Evolutionary conservation across 1,140 invertebrate species (phyloP).

Genomic region (Pantala flavescens): DNA sequence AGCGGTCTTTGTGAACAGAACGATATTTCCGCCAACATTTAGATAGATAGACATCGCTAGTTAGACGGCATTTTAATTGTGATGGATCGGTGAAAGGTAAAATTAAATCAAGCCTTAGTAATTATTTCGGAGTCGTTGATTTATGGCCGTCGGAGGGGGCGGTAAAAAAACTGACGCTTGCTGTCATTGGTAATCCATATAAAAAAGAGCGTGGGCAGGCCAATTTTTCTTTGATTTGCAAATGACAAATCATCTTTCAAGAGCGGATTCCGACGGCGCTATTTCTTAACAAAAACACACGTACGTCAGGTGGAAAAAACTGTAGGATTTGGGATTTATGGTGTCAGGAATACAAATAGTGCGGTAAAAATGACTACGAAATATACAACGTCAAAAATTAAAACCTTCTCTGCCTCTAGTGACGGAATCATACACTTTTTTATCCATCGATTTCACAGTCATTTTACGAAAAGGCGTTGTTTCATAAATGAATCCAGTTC

Average conservation of each 20-base stretch:
- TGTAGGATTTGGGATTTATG: too few species aligned
- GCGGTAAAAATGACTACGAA: too few species aligned
- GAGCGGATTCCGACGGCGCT: too few species aligned
- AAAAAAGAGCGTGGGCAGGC: not conserved
- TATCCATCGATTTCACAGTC: too few species aligned
- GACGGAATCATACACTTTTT: too few species aligned
- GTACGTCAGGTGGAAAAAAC: too few species aligned
- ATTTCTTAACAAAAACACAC: too few species aligned
- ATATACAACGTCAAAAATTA: too few species aligned
- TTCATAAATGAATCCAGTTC: too few species aligned
- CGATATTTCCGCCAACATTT: not conserved
- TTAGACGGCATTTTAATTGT: not conserved
- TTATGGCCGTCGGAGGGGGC: not conserved
- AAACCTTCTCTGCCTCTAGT: too few species aligned
- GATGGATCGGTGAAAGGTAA: not conserved
- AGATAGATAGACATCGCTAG: not conserved
- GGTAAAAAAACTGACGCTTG: not conserved
- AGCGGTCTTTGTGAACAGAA: not conserved
- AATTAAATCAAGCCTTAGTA: not conserved
- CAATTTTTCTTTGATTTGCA: slow-evolving; percentile 2
- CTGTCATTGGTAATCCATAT: not conserved
- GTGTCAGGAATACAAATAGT: too few species aligned
- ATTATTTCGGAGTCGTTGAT: not conserved
- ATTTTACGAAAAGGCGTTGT: too few species aligned
- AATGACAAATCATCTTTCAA: not conserved